phyloP scores from a whole-genome alignment of 2,888 invertebrate species.

The Drosophila parthenogenetica region DNA sequence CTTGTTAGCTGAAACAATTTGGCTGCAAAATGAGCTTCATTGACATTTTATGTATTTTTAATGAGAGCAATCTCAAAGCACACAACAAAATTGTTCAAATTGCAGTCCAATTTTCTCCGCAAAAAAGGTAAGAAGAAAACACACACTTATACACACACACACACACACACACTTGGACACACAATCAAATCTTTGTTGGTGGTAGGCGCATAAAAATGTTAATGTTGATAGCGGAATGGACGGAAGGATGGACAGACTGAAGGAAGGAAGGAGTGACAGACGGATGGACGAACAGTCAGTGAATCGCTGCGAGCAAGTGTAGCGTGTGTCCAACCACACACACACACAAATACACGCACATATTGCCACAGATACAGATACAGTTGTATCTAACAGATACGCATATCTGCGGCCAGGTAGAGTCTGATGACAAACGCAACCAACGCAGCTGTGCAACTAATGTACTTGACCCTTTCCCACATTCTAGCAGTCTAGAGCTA shows the following conservation, averaged over 20 bases:
- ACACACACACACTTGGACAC: too few relatives aligned
- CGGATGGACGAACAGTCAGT: not conserved
- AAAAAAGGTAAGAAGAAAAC: not conserved
- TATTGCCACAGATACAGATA: conserved; percentile 19
- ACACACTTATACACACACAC: too few relatives aligned
- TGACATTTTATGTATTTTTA: conserved; percentile 78
- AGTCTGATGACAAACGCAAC: conserved; percentile 1
- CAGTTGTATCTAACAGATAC: conserved; percentile 64
- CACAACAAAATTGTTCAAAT: conserved; percentile 51
- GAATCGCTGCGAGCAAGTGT: conserved; percentile 19
- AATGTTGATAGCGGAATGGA: conserved; percentile 25
- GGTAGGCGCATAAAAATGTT: conserved; percentile 67
- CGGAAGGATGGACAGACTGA: not conserved
- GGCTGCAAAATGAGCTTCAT: conserved; percentile 72
- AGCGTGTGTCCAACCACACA: conserved; percentile 29
- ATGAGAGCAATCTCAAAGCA: conserved; percentile 65
- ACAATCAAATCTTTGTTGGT: conserved; percentile 57
- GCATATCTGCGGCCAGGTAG: conserved; percentile 56
- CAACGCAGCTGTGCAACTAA: conserved; percentile 70
- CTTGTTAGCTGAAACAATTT: not conserved
- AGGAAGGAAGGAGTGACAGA: not conserved
- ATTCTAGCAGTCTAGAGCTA: not conserved
- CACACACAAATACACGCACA: not conserved
- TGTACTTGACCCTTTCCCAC: conserved; percentile 57
- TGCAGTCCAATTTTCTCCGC: conserved; percentile 19